Percentiles rank a stretch among this genome's conserved stretches.
These are phyloP conservation scores for Myiagra hebetior DNA, from an alignment of 2,113 vertebrate species.

Conservation along the genomic window DNA sequence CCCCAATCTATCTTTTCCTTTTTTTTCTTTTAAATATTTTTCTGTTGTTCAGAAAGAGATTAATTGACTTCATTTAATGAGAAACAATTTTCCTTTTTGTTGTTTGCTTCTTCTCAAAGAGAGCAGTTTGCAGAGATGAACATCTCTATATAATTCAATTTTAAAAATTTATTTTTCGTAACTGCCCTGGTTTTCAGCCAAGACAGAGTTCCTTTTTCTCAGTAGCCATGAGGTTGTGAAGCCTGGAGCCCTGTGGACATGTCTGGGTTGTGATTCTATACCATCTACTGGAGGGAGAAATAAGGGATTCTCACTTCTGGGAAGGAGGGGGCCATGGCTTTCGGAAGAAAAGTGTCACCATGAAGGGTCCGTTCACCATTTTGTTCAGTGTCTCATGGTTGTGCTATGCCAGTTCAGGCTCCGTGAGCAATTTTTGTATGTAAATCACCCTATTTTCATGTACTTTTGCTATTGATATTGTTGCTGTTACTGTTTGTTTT, in stretches of 20 bases:
- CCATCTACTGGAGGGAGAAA: background rate
- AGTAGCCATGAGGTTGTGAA: background rate
- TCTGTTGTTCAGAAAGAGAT: background rate
- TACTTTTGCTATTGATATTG: background rate
- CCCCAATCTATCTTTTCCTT: background rate
- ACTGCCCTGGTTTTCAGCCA: background rate
- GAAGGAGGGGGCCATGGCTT: background rate
- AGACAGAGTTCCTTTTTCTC: background rate
- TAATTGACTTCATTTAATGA: background rate
- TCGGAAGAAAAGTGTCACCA: fast-evolving
- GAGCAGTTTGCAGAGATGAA: background rate
- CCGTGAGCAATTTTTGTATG: background rate
- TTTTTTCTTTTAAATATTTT: background rate
- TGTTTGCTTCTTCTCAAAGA: background rate
- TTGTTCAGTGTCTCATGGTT: background rate
- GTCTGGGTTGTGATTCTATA: background rate
- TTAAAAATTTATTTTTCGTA: background rate
- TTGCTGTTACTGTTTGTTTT: background rate
- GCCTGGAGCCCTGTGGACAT: background rate
- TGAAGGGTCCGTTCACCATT: fast-evolving
- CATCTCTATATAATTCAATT: background rate
- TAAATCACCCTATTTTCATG: no score
- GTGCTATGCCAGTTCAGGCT: background rate
- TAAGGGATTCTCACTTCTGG: no score
- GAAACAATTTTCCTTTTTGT: background rate